Evolutionary conservation across 2,797 vertebrate genomes (phyloP).

Genomic region (Poeciliopsis presidionis): DNA sequence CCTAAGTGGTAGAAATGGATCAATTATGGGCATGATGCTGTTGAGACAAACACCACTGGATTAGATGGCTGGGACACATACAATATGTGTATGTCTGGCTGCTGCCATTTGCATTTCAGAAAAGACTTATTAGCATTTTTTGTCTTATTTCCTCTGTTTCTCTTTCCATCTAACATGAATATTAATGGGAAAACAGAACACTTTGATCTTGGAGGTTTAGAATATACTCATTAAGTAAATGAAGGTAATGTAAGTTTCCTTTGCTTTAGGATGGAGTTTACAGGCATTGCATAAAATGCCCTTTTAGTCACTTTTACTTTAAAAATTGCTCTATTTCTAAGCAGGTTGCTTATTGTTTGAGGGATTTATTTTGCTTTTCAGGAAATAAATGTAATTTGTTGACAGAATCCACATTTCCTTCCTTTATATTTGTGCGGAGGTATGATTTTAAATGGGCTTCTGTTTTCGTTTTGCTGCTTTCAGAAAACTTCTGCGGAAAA

Average conservation of each 20-base stretch:
- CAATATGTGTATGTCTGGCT: slow-evolving; percentile 47
- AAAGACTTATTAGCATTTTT: slow-evolving; percentile 73
- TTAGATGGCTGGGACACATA: slow-evolving; percentile 41
- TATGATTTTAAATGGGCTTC: slow-evolving; percentile 22
- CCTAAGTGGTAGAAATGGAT: neutral
- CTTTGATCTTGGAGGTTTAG: slow-evolving; percentile 68
- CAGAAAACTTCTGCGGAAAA: slow-evolving; percentile 37
- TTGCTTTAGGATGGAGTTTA: slow-evolving; percentile 31
- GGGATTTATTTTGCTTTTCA: slow-evolving; percentile 49
- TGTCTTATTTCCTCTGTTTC: slow-evolving; percentile 54
- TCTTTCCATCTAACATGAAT: slow-evolving; percentile 67
- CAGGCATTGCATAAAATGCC: slow-evolving; percentile 26
- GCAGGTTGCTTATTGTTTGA: slow-evolving; percentile 45
- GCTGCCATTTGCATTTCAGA: slow-evolving; percentile 68
- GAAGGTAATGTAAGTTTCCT: slow-evolving; percentile 26
- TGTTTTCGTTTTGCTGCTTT: slow-evolving; percentile 26
- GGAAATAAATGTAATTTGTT: slow-evolving; percentile 72
- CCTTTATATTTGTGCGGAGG: slow-evolving; percentile 30
- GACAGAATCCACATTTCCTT: slow-evolving; percentile 37
- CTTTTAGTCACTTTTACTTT: slow-evolving; percentile 35
- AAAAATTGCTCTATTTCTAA: slow-evolving; percentile 53
- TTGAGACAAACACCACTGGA: slow-evolving; percentile 21
- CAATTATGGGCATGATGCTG: neutral
- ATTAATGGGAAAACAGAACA: slow-evolving; percentile 71
- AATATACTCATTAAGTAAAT: slow-evolving; percentile 60